Evolutionary conservation across 2,797 vertebrate genomes (phyloP).

Genomic region (Orientallactaga sibirica): DNA sequence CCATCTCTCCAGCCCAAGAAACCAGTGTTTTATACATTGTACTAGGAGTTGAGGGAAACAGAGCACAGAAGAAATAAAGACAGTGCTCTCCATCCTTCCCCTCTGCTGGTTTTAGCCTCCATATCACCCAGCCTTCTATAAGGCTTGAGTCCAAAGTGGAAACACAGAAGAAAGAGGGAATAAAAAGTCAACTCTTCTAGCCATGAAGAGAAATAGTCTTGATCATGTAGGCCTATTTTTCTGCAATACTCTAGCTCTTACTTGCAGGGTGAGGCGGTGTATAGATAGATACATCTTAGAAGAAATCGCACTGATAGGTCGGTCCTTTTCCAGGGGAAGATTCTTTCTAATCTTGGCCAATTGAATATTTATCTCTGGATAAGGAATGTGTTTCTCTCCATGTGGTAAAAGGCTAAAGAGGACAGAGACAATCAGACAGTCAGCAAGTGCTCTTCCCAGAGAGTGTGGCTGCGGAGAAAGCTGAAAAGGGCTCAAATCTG

Average conservation of each 20-base stretch:
- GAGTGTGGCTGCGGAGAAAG: not conserved
- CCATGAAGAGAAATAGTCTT: not conserved
- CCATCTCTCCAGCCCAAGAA: not conserved
- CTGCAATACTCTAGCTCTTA: constrained; percentile 38
- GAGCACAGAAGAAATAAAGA: not conserved
- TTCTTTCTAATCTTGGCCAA: constrained; percentile 68
- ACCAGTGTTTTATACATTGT: not conserved
- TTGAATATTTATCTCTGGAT: constrained; percentile 19
- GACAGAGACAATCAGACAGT: constrained; percentile 28
- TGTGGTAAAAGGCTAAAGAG: constrained; percentile 67
- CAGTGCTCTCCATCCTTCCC: not conserved
- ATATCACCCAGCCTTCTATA: not conserved
- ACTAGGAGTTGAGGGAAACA: not conserved
- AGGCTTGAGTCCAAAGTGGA: not conserved
- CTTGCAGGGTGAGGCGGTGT: constrained; percentile 74
- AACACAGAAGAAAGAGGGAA: not conserved
- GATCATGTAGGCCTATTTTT: not conserved
- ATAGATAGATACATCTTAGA: constrained; percentile 68
- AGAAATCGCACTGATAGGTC: constrained; percentile 2
- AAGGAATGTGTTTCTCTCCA: not conserved
- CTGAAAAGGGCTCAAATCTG: not conserved
- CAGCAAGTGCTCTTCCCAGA: not conserved
- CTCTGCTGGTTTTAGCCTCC: not conserved
- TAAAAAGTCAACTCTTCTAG: not conserved
- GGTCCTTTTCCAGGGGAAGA: constrained; percentile 45